These are phyloP conservation scores for Stenoptilia bipunctidactyla DNA, from an alignment of 2,888 invertebrate species.

Conservation along the genomic window DNA sequence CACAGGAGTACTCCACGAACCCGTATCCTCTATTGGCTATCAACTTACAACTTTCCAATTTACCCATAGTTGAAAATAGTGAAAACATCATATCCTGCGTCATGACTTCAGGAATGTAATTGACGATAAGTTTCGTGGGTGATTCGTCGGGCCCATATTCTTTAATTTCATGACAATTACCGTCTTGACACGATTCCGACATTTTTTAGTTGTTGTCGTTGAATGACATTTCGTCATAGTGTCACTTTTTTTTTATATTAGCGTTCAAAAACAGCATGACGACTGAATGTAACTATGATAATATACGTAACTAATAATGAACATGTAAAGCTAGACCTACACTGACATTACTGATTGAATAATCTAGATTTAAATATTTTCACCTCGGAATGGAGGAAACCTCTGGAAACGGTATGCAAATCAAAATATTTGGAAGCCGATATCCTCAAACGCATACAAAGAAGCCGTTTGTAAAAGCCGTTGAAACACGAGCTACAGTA, in stretches of 20 bases:
- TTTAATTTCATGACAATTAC: constrained; percentile 70
- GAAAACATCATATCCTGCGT: constrained; percentile 72
- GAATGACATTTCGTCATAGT: constrained; percentile 61
- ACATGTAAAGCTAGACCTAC: too few relatives aligned
- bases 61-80: constrained; percentile 68
- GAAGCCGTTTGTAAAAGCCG: too few relatives aligned
- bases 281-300: too few relatives aligned
- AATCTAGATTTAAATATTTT: too few relatives aligned
- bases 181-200: constrained; percentile 73
- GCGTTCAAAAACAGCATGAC: constrained; percentile 34
- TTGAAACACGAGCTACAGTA: too few relatives aligned
- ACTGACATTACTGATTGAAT: too few relatives aligned
- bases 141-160: constrained; percentile 69
- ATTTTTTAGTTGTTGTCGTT: constrained; percentile 72
- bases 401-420: too few relatives aligned
- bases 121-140: constrained; percentile 70
- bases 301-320: too few relatives aligned
- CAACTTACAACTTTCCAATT: constrained; percentile 71
- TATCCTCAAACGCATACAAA: too few relatives aligned
- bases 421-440: too few relatives aligned
- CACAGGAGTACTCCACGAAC: constrained; percentile 66
- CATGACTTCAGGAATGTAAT: constrained; percentile 72
- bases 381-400: too few relatives aligned
- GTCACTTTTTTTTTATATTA: constrained; percentile 15
- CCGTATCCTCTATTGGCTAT: constrained; percentile 70